A percentile compares a stretch with the other conserved stretches of the same genome.
Conservation (phyloP, 2,888 invertebrate species). For the Geotrupes spiniger region DNA sequence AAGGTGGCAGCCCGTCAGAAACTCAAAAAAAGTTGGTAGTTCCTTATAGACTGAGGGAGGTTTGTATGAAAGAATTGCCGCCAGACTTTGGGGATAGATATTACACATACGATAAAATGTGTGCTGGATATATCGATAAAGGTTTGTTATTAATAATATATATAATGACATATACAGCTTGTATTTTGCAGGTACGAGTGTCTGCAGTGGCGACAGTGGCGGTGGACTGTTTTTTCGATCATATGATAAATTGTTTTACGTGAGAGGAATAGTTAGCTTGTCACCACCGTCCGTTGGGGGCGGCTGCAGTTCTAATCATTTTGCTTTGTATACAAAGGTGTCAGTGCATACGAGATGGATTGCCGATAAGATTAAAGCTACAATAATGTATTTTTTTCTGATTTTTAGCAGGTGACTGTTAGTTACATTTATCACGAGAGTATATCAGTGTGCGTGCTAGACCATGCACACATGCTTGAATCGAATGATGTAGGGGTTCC, state of each 20-base stretch:
- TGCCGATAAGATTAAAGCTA: not conserved
- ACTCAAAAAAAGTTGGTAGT: slow-evolving; percentile 26
- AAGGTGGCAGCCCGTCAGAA: slow-evolving; percentile 31
- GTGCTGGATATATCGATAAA: slow-evolving; percentile 26
- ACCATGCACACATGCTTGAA: no score
- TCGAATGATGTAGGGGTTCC: no score
- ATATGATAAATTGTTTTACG: not conserved
- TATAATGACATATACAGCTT: not conserved
- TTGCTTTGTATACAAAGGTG: slow-evolving; percentile 11
- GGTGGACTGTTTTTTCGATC: slow-evolving; percentile 4
- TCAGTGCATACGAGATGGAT: slow-evolving; percentile 2
- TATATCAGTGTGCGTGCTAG: no score
- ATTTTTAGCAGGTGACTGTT: no score
- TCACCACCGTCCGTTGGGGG: not conserved
- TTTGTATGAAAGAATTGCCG: slow-evolving; percentile 23
- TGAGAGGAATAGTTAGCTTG: slow-evolving; percentile 7
- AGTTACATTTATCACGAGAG: no score
- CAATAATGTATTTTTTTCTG: no score
- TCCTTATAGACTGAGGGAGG: slow-evolving; percentile 18
- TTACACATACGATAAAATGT: slow-evolving; percentile 26
- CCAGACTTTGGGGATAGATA: slow-evolving; percentile 19
- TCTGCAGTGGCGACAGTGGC: slow-evolving; percentile 9
- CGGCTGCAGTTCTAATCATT: slow-evolving; percentile 5
- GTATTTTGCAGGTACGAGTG: slow-evolving; percentile 2
- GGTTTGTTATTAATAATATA: slow-evolving; percentile 16